phyloP scores from a whole-genome alignment of 2,888 invertebrate species.

The Andricus quercusramuli region DNA sequence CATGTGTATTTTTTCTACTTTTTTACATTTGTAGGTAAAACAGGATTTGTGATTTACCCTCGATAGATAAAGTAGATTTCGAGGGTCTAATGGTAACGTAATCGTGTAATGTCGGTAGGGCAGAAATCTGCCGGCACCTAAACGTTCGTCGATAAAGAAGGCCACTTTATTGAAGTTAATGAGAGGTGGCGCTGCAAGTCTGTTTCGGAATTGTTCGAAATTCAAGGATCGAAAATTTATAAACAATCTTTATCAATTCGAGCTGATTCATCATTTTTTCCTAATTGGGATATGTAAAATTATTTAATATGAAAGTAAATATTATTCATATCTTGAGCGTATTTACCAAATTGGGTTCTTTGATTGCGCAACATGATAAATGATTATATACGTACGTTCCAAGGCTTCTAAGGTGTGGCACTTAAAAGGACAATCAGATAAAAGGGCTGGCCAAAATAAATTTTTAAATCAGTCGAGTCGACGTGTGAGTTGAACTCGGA shows the following conservation, averaged over 20 bases:
- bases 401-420: background rate
- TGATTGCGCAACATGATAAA: background rate
- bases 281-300: too few species aligned
- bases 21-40: background rate
- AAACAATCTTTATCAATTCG: too few species aligned
- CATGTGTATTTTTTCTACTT: background rate
- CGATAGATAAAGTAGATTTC: conserved; percentile 1
- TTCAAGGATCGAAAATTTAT: too few species aligned
- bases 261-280: too few species aligned
- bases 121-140: background rate
- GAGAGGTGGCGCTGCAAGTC: background rate
- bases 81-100: too few species aligned
- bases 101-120: background rate
- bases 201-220: too few species aligned
- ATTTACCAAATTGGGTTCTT: background rate
- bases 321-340: too few species aligned
- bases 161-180: background rate
- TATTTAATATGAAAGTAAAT: too few species aligned
- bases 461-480: background rate
- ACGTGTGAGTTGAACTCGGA: background rate
- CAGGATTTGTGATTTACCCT: background rate
- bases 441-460: background rate
- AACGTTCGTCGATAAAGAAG: background rate
- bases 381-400: background rate
- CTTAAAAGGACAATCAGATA: background rate